phyloP scores from a whole-genome alignment of 2,113 vertebrate species.

The Syngnathus typhle region DNA sequence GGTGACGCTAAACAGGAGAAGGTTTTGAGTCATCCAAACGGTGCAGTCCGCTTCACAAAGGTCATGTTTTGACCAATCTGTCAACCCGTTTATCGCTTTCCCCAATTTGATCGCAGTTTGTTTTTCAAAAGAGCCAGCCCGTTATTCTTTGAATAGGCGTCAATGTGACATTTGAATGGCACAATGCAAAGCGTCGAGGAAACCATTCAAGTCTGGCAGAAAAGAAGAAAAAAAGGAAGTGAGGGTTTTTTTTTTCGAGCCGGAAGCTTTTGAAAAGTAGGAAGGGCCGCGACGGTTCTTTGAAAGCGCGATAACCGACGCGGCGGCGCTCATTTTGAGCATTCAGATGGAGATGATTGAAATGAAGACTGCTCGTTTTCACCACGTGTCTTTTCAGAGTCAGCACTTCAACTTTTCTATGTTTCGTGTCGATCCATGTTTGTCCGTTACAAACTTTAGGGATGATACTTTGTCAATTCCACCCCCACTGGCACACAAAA shows the following conservation, averaged over 20 bases:
- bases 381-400: constrained; percentile 17
- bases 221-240: constrained; percentile 46
- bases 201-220: constrained; percentile 41
- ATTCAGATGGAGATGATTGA: constrained; percentile 9
- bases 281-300: constrained; percentile 52
- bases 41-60: constrained; percentile 5
- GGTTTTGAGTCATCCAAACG: no score
- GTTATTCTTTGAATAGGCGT: constrained; percentile 21
- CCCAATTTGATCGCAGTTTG: not conserved
- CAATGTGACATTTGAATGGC: constrained; percentile 29
- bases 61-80: not conserved
- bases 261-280: constrained; percentile 54
- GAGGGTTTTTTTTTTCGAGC: not conserved
- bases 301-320: constrained; percentile 20
- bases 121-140: constrained; percentile 40
- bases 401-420: constrained; percentile 22
- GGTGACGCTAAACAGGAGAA: no score
- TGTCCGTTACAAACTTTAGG: not conserved
- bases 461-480: not conserved
- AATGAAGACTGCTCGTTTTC: constrained; percentile 1
- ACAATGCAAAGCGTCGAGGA: constrained; percentile 29
- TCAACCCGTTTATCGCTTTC: not conserved
- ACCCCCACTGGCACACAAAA: constrained; percentile 14
- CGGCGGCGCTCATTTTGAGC: no score
- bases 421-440: constrained; percentile 39